phyloP scores from a whole-genome alignment of 2,888 invertebrate genomes.

The Napeogenes inachia region DNA sequence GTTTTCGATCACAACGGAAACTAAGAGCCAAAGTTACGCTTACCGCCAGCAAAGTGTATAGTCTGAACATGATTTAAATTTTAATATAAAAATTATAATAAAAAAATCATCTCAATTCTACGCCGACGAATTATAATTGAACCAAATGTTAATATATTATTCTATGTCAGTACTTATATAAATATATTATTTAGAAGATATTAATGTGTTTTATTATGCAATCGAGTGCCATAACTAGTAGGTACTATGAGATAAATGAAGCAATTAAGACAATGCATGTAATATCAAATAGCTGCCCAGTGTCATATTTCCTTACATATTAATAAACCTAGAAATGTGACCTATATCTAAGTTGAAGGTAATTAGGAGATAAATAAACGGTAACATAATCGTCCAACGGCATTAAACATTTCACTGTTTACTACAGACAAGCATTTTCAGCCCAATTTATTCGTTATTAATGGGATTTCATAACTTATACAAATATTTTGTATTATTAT shows the following conservation, averaged over 20 bases:
- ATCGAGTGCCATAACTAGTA: too few relatives aligned
- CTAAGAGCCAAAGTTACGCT: slow-evolving; percentile 24
- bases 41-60: neutral
- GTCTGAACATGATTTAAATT: neutral
- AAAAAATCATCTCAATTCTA: too few relatives aligned
- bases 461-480: too few relatives aligned
- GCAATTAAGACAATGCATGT: slow-evolving; percentile 20
- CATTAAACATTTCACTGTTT: too few relatives aligned
- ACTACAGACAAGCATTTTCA: too few relatives aligned
- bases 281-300: slow-evolving; percentile 19
- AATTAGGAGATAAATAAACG: slow-evolving; percentile 1
- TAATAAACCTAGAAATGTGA: slow-evolving; percentile 25
- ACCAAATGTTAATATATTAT: too few relatives aligned
- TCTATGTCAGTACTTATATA: too few relatives aligned
- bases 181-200: neutral
- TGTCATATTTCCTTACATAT: slow-evolving; percentile 23
- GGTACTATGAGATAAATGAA: slow-evolving; percentile 18
- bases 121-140: too few relatives aligned
- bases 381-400: too few relatives aligned
- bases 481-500: too few relatives aligned
- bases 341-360: slow-evolving; percentile 18
- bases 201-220: neutral
- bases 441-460: too few relatives aligned
- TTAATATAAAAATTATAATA: neutral
- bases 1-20: slow-evolving; percentile 62